Evolutionary conservation across 2,113 vertebrate species (phyloP).

Genomic region (Actinemys pallida): DNA sequence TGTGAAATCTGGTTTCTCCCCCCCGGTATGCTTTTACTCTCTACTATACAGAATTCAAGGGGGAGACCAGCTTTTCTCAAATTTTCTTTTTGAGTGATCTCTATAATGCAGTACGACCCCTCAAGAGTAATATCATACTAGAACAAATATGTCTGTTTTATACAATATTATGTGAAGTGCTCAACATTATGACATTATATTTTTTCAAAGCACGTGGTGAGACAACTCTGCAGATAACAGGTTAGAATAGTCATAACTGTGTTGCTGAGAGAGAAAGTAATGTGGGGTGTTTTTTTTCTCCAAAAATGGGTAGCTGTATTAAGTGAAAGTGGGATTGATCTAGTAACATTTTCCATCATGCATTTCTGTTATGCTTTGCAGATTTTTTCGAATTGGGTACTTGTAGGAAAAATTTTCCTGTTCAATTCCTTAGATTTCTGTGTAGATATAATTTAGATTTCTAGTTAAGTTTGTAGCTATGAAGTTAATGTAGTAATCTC

Average conservation of each 20-base stretch:
- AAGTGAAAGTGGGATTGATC: neutral
- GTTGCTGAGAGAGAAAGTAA: constrained; percentile 16
- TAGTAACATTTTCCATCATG: neutral
- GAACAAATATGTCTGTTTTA: neutral
- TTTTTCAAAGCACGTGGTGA: constrained; percentile 37
- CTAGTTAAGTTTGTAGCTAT: neutral
- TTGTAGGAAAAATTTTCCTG: neutral
- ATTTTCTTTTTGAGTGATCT: neutral
- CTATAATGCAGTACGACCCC: neutral
- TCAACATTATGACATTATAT: neutral
- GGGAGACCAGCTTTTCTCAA: no score
- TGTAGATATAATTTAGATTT: neutral
- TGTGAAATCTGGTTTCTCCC: no score
- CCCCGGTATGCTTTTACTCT: no score
- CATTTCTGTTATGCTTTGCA: neutral
- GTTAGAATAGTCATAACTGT: neutral
- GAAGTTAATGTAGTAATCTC: neutral
- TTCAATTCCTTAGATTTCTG: neutral
- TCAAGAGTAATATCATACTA: neutral
- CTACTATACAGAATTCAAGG: no score
- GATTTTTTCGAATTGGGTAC: neutral
- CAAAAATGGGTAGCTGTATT: neutral
- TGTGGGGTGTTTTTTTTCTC: neutral
- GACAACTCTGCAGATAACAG: constrained; percentile 49
- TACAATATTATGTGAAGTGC: neutral